Conservation (phyloP, 2,797 vertebrate species). For the Xyrichtys novacula region DNA sequence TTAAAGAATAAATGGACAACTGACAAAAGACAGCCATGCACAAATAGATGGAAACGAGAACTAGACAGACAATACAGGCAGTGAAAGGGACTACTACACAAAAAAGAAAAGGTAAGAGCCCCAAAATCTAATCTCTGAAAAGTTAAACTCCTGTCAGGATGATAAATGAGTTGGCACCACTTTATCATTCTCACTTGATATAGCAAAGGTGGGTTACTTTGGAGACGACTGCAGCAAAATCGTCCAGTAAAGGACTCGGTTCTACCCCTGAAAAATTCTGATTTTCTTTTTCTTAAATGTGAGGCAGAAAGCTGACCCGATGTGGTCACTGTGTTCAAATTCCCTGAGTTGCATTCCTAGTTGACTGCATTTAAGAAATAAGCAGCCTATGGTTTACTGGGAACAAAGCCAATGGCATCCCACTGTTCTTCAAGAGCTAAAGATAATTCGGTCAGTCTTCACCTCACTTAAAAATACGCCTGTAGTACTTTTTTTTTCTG, state of each 20-base stretch:
- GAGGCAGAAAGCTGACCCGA: slow-evolving; percentile 30
- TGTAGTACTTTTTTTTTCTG: slow-evolving; percentile 31
- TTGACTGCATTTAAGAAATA: slow-evolving; percentile 51
- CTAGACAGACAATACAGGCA: slow-evolving; percentile 24
- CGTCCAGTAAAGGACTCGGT: slow-evolving; percentile 10
- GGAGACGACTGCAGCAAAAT: slow-evolving; percentile 6
- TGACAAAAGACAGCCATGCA: slow-evolving; percentile 43
- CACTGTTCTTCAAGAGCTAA: slow-evolving; percentile 46
- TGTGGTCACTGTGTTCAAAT: slow-evolving; percentile 22
- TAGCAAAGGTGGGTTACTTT: slow-evolving; percentile 11
- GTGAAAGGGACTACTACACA: slow-evolving; percentile 20
- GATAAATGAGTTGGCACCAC: slow-evolving; percentile 19
- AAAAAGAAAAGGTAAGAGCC: slow-evolving; percentile 16
- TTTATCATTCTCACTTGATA: slow-evolving; percentile 24
- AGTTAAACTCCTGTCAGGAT: slow-evolving; percentile 12
- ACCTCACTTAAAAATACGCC: slow-evolving; percentile 30
- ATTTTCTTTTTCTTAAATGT: slow-evolving; percentile 21
- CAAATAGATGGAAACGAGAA: slow-evolving; percentile 26
- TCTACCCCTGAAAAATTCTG: slow-evolving; percentile 14
- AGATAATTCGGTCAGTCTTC: slow-evolving; percentile 60
- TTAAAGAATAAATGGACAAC: slow-evolving; percentile 41
- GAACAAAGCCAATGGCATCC: slow-evolving; percentile 50
- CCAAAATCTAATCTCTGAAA: background rate
- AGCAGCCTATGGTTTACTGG: slow-evolving; percentile 48
- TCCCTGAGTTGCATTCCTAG: slow-evolving; percentile 27